phyloP scores from a whole-genome alignment of 2,797 vertebrate genomes.

The Coregonus sp. region DNA sequence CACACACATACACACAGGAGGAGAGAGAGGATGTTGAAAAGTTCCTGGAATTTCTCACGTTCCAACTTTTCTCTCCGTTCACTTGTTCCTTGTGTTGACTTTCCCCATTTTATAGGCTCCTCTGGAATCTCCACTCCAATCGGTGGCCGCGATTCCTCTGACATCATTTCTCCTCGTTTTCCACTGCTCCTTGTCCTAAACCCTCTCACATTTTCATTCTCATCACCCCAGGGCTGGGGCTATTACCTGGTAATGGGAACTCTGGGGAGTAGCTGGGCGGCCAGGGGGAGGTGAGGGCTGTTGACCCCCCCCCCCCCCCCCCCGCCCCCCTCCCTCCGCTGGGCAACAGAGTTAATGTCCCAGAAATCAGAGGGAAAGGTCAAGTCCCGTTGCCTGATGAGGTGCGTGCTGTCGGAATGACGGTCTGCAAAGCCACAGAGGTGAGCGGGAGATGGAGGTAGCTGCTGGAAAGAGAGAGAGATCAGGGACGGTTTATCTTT shows the following conservation, averaged over 20 bases:
- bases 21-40: conserved; percentile 20
- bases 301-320: neutral
- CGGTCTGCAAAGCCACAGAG: conserved; percentile 15
- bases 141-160: conserved; percentile 82
- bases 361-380: conserved; percentile 17
- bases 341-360: conserved; percentile 25
- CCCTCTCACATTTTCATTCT: conserved; percentile 65
- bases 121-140: conserved; percentile 83
- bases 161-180: conserved; percentile 89
- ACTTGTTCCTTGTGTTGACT: conserved; percentile 71
- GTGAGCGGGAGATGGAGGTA: no score
- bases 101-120: conserved; percentile 87
- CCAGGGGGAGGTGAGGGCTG: conserved; percentile 8
- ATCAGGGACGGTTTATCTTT: neutral
- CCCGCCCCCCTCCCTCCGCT: neutral
- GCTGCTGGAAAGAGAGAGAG: neutral
- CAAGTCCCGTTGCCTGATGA: conserved; percentile 12
- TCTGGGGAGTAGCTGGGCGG: conserved; percentile 42
- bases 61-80: conserved; percentile 49
- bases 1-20: conserved; percentile 28
- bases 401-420: neutral
- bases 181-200: conserved; percentile 79
- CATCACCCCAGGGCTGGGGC: conserved; percentile 53
- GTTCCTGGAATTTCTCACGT: conserved; percentile 58
- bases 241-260: conserved; percentile 68